phyloP scores from a whole-genome alignment of 1,140 invertebrate genomes.

The Nebria ingens region DNA sequence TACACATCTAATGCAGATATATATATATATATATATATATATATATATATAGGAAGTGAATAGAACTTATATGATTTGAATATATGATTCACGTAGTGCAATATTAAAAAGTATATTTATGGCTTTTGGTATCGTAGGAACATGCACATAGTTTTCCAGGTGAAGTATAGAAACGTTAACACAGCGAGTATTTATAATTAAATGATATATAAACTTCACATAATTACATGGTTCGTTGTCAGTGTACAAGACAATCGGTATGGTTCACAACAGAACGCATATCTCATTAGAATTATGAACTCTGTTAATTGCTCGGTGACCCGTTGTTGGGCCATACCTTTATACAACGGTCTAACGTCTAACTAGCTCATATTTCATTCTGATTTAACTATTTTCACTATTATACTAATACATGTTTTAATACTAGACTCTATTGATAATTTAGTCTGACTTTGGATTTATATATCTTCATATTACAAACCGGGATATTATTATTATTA shows the following conservation, averaged over 20 bases:
- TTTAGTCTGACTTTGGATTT: no score
- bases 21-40: not conserved
- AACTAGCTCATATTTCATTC: no score
- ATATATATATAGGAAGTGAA: not conserved
- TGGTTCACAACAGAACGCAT: not conserved
- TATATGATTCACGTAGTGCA: not conserved
- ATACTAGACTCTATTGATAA: no score
- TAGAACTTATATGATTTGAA: not conserved
- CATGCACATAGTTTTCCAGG: not conserved
- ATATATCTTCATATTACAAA: no score
- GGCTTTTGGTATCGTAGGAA: not conserved
- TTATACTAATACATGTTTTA: no score
- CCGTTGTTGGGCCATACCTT: no score
- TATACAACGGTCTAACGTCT: no score
- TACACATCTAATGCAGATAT: no score
- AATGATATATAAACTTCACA: constrained; percentile 6
- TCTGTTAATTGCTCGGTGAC: constrained; percentile 3
- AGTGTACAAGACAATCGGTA: constrained; percentile 7
- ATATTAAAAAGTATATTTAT: not conserved
- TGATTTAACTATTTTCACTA: no score
- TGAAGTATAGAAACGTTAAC: not conserved
- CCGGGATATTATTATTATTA: no score
- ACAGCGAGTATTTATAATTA: not conserved
- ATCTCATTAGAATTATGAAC: constrained; percentile 7
- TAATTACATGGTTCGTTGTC: constrained; percentile 7